These are phyloP conservation scores for Argyresthia goedartella DNA, from an alignment of 2,888 invertebrate genomes.

Conservation along the genomic window DNA sequence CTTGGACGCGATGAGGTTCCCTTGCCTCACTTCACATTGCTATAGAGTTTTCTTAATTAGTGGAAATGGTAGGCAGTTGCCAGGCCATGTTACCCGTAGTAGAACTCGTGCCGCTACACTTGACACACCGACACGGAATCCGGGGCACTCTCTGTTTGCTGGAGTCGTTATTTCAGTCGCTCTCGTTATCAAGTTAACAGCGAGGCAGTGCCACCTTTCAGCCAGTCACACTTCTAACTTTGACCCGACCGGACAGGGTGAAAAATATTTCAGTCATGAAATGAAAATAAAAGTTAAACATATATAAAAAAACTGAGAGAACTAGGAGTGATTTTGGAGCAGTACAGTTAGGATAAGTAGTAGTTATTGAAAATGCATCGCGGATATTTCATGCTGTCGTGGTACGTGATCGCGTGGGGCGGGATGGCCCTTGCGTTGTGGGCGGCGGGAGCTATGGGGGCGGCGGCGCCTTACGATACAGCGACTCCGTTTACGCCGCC, in stretches of 20 bases:
- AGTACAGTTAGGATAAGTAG: neutral
- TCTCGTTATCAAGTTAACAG: constrained; percentile 49
- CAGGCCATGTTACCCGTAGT: too few relatives aligned
- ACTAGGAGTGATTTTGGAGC: too few relatives aligned
- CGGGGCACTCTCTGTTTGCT: constrained; percentile 45
- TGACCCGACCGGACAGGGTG: constrained; percentile 25
- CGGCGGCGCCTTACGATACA: constrained; percentile 44
- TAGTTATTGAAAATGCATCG: constrained; percentile 32
- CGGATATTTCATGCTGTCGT: constrained; percentile 32
- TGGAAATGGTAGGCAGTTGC: too few relatives aligned
- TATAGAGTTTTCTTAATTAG: too few relatives aligned
- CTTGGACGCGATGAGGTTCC: too few relatives aligned
- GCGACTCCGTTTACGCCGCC: constrained; percentile 55
- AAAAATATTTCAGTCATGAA: too few relatives aligned
- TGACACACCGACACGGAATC: constrained; percentile 13
- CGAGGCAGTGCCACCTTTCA: constrained; percentile 29
- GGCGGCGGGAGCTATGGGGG: constrained; percentile 28
- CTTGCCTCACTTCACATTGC: too few relatives aligned
- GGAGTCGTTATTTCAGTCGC: constrained; percentile 43
- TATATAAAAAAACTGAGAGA: too few relatives aligned
- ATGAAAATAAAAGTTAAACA: too few relatives aligned
- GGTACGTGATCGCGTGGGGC: constrained; percentile 41
- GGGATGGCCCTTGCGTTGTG: constrained; percentile 40
- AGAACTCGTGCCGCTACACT: too few relatives aligned
- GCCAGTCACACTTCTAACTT: constrained; percentile 39